Base-by-base conservation (phyloP, 2,113 vertebrate species). In the Crotalus viridis region DNA sequence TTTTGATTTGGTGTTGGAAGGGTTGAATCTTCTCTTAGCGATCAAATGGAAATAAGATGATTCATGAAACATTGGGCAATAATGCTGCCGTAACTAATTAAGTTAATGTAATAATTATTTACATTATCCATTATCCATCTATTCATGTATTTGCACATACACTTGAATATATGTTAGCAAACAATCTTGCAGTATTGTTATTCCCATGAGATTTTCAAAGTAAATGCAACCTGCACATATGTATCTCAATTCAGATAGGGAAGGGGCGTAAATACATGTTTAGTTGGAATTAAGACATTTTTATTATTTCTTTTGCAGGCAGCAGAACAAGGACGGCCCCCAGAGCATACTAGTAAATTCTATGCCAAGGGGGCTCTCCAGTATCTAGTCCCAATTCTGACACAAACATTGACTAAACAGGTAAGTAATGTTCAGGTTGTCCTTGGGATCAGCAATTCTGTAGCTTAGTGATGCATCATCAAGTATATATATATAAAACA, bases 271-370 rank as follows among this genome's bases (percentile, higher is more conserved):
- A 39, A 81, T 39, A 39, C 6, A 39, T 39, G 33, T 43, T 81
- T 89, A 56, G 6, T 8, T 56, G 17, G 61, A 69, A 15, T 92
- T 61, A 89, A 85, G 61, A 92, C 56, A 28, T 15, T n/a, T 92
- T 61, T 52, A 74, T 9, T 90, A 56, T 89, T 85, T 39, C 92
- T 19, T 94, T 93, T 85, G 0, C 90, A 99, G 99, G 99, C 99
- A 93, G 98, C 99, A 93, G 99, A 99, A 94, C 99, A 99, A 97
- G 99, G 99, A 1, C 98, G 98, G 39, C 99, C 99, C 56, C 99
- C 99, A 0, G 99, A 99, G 98, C 99, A 99, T 97, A 99, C 99
- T 61, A 99, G 99, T 97, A 99, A 99, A 81, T 99, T 99, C 95
- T 99, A 99, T 26, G 99, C 99, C 39, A 99, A 99, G 97, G 99